A percentile compares a stretch with the other conserved stretches of the same genome.
Evolutionary conservation across 2,113 vertebrate species (phyloP).

Genomic region (Sciurus niger): DNA sequence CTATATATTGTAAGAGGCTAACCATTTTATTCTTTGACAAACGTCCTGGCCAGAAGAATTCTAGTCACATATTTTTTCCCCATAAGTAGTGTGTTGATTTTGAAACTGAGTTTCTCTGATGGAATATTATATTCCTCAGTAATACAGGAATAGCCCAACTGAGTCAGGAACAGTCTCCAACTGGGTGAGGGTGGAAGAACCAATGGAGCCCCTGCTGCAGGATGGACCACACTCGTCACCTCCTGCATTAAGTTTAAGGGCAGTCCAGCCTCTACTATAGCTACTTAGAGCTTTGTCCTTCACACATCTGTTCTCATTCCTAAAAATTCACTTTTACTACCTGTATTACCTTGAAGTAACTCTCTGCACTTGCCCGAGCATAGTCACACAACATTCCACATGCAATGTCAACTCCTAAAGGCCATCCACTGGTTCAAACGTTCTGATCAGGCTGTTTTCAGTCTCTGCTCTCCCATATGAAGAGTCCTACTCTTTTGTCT

Average conservation of each 20-base stretch:
- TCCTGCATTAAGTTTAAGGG: background rate
- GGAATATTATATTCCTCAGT: background rate
- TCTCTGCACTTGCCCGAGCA: background rate
- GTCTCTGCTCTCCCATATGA: background rate
- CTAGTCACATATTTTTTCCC: background rate
- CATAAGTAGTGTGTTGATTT: background rate
- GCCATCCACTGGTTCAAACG: background rate
- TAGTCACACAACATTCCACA: background rate
- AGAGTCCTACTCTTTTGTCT: background rate
- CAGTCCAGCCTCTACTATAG: background rate
- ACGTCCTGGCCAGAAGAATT: background rate
- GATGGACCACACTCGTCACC: background rate
- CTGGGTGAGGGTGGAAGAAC: background rate
- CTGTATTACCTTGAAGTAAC: background rate
- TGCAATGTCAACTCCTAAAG: background rate
- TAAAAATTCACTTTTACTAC: background rate
- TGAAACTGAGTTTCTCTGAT: constrained; percentile 15
- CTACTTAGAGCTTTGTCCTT: background rate
- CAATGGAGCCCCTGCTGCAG: background rate
- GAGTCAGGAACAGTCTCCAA: background rate
- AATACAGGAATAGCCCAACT: background rate
- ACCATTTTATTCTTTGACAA: constrained; percentile 25
- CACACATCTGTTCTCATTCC: background rate
- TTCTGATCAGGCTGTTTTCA: background rate
- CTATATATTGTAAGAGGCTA: background rate